Base-by-base conservation (phyloP, 2,113 vertebrate species). In the Psettodes erumei region DNA sequence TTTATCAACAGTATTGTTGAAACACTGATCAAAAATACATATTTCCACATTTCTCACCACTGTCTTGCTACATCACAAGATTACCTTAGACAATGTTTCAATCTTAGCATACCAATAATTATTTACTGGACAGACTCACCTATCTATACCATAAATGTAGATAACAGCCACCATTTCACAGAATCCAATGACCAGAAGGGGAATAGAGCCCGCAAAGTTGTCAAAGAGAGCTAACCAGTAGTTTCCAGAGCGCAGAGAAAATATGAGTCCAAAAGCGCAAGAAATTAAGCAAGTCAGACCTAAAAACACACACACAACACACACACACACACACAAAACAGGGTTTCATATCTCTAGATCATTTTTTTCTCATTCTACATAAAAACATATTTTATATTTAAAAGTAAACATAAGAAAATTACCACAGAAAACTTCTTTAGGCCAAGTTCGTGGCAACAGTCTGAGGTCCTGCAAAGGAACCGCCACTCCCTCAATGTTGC, bases 151-250 rank as follows among this genome's bases (percentile, higher is more conserved):
- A 0, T 99, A 99, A 70, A 99, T 83, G 80, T 99, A 99, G 68
- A 94, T 85, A 0, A 99, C 95, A 0, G 94, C 13, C 9, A 97
- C 54, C 96, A 97, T 98, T 90, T 99, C 97, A 56, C 80, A 98
- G 82, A 99, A 96, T 28, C 96, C 97, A 0, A 97, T 95, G 74
- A 97, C 82, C 23, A 99, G 88, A 70, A 99, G 89, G 0, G 98
- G 98, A 32, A 99, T 96, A 23, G 98, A 99, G 33, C 96, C 96
- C 0, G 96, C 96, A 60, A 95, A 99, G 50, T 61, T 63, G 65
- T 99, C 96, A 83, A 99, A 95, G 9, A 99, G 90, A 50, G 92
- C 93, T 15, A 99, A 91, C 98, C 96, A 99, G 81, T 99, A 98
- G 86, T 96, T 97, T 54, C 97, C 97, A 3, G 98, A 98, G 0